Conservation (phyloP, 1,140 invertebrate genomes). For the Papilio xuthus region DNA sequence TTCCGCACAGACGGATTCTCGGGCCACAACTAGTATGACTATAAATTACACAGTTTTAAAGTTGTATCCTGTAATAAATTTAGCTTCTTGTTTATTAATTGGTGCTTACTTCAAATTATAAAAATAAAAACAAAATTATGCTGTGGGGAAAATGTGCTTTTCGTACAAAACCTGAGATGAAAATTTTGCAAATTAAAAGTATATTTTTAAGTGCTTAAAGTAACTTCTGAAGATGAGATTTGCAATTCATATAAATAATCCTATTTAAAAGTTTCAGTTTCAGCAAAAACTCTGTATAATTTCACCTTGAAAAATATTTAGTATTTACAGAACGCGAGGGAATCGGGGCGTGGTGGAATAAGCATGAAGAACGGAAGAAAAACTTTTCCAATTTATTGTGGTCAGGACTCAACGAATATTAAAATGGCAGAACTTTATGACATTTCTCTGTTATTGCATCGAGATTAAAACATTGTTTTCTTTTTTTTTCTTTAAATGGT, state of each 20-base stretch:
- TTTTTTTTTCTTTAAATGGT: background rate
- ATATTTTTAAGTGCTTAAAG: background rate
- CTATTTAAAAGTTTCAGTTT: constrained; percentile 3
- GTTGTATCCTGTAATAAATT: too few species aligned
- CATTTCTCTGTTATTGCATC: constrained; percentile 35
- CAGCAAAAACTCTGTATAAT: constrained; percentile 9
- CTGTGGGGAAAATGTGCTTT: background rate
- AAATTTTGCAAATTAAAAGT: background rate
- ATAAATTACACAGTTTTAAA: too few species aligned
- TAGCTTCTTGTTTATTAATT: too few species aligned
- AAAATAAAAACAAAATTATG: background rate
- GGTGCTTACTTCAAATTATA: too few species aligned
- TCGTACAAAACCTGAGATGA: background rate
- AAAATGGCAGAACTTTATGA: constrained; percentile 36
- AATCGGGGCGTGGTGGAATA: constrained; percentile 12
- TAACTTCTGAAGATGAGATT: background rate
- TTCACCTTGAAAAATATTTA: constrained; percentile 34
- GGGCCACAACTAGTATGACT: too few species aligned
- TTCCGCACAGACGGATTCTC: too few species aligned
- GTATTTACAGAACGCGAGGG: constrained; percentile 32
- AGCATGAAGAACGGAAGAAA: constrained; percentile 33
- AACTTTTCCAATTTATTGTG: constrained; percentile 39
- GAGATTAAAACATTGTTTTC: constrained; percentile 15
- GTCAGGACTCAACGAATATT: constrained; percentile 32
- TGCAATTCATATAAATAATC: constrained; percentile 31